A percentile compares a stretch with the other conserved stretches of the same genome.
Conservation (phyloP, 2,113 vertebrate genomes). For the Enhydra lutris region DNA sequence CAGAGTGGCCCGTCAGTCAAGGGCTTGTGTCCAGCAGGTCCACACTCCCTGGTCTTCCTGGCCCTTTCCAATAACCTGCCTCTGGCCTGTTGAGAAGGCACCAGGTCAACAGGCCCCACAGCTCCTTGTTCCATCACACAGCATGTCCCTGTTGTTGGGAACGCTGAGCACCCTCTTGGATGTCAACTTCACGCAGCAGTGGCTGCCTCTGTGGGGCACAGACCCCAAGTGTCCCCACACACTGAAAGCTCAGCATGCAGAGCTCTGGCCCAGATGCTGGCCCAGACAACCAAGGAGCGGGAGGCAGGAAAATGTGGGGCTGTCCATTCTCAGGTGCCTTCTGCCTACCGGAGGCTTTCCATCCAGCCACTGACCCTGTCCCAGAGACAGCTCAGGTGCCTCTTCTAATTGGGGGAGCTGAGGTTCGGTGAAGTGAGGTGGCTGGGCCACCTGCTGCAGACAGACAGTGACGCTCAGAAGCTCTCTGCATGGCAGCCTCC, state of each 20-base stretch:
- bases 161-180: background rate
- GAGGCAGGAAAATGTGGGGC: fast-evolving
- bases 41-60: background rate
- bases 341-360: background rate
- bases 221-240: background rate
- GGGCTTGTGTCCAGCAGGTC: background rate
- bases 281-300: background rate
- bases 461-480: background rate
- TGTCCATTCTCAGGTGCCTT: background rate
- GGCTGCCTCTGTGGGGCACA: background rate
- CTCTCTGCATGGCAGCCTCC: background rate
- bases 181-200: background rate
- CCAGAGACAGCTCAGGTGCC: background rate
- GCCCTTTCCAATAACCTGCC: background rate
- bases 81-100: background rate
- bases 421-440: background rate
- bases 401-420: background rate
- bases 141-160: fast-evolving
- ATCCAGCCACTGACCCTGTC: background rate
- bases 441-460: too few species aligned
- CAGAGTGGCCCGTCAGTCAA: background rate
- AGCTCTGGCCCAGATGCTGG: fast-evolving
- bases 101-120: background rate
- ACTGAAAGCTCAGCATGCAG: background rate
- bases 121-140: fast-evolving